These are phyloP conservation scores for Probosciger aterrimus DNA, from an alignment of 2,113 vertebrate species.

Conservation along the genomic window DNA sequence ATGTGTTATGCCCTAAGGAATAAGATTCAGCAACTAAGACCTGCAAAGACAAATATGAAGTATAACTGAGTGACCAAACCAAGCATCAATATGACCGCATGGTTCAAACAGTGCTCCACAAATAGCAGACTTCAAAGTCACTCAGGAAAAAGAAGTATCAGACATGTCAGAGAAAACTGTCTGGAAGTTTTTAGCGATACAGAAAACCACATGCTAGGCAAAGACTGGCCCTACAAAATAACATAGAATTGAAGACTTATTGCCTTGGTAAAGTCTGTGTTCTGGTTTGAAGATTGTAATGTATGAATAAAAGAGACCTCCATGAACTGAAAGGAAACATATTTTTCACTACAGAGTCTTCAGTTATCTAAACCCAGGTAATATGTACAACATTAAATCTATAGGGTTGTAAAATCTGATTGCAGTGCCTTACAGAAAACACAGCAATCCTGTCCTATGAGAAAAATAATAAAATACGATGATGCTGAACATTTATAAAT, in stretches of 20 bases:
- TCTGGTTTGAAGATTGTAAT: neutral
- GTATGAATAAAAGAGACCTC: neutral
- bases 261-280: neutral
- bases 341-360: neutral
- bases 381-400: conserved; percentile 17
- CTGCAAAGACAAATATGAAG: neutral
- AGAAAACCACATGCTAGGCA: conserved; percentile 18
- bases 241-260: conserved; percentile 20
- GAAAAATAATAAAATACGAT: conserved; percentile 50
- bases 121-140: neutral
- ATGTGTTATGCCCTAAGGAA: neutral
- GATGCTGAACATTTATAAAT: conserved; percentile 61
- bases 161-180: neutral
- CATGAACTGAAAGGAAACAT: neutral
- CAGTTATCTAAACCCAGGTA: conserved; percentile 28
- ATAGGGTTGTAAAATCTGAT: neutral
- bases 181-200: neutral
- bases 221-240: conserved; percentile 19
- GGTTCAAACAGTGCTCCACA: neutral
- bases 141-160: conserved; percentile 30
- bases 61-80: neutral
- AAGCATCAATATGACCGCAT: neutral
- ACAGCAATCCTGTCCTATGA: neutral
- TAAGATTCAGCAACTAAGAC: neutral
- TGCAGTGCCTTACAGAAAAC: conserved; percentile 36